These are phyloP conservation scores for Drosophila pseudoobscura DNA, from an alignment of 1,140 invertebrate genomes.

Conservation along the genomic window DNA sequence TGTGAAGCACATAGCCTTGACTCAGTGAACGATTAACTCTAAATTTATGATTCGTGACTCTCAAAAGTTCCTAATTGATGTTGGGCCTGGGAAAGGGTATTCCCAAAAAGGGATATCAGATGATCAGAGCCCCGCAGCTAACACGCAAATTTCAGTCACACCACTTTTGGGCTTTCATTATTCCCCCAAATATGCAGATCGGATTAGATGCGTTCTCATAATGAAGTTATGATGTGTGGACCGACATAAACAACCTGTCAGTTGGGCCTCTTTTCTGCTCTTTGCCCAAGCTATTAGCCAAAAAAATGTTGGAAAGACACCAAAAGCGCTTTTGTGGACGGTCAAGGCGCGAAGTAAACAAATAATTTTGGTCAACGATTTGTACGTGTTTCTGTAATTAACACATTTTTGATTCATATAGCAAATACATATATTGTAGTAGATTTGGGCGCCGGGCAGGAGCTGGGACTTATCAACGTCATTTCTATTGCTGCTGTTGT, in stretches of 20 bases:
- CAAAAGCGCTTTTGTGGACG: constrained; percentile 25
- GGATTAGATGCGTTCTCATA: constrained; percentile 73
- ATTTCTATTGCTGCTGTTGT: not conserved
- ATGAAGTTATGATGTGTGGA: constrained; percentile 68
- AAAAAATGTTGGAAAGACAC: constrained; percentile 47
- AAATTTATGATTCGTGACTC: not conserved
- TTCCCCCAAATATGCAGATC: constrained; percentile 37
- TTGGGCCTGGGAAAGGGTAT: not conserved
- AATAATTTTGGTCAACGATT: constrained; percentile 45
- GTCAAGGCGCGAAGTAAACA: constrained; percentile 61
- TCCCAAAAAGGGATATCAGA: not conserved
- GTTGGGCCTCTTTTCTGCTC: constrained; percentile 26
- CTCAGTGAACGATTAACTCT: not conserved
- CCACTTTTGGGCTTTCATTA: constrained; percentile 13
- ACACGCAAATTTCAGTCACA: constrained; percentile 23
- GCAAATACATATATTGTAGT: constrained; percentile 28
- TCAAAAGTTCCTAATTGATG: not conserved
- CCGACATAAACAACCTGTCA: constrained; percentile 49
- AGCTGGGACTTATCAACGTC: constrained; percentile 16
- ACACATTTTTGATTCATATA: constrained; percentile 65
- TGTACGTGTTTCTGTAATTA: constrained; percentile 57
- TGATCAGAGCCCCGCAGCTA: not conserved
- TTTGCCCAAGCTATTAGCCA: constrained; percentile 61
- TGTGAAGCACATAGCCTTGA: constrained; percentile 9
- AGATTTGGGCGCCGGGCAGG: not conserved